Conservation (phyloP, 2,113 vertebrate genomes). For the Caloenas nicobarica region DNA sequence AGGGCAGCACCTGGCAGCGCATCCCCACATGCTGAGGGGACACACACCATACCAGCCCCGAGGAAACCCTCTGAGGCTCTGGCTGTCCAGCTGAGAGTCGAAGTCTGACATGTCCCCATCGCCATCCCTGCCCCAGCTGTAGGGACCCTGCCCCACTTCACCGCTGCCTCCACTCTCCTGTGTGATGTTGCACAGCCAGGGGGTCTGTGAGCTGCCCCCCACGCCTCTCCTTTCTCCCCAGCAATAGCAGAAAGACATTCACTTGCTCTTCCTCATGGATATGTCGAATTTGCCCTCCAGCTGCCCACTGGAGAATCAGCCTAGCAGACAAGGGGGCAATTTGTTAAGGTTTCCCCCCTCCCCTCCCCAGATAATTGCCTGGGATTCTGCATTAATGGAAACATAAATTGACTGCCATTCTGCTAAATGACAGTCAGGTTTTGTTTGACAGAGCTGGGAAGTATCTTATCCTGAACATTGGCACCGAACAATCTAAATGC, state of each 20-base stretch:
- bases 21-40: background rate
- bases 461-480: conserved; percentile 59
- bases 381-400: conserved; percentile 77
- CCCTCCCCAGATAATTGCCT: conserved; percentile 63
- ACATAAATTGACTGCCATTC: conserved; percentile 72
- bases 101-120: background rate
- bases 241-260: background rate
- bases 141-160: background rate
- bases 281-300: background rate
- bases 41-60: fast-evolving
- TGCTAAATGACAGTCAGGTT: conserved; percentile 82
- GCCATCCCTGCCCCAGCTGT: fast-evolving
- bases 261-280: background rate
- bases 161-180: background rate
- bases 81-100: background rate
- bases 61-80: background rate
- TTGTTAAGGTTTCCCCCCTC: conserved; percentile 31
- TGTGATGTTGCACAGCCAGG: too few relatives aligned
- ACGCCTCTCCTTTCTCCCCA: background rate
- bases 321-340: background rate
- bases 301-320: conserved; percentile 13
- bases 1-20: fast-evolving
- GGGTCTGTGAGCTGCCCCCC: background rate
- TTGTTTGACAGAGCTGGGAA: conserved; percentile 73
- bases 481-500: conserved; percentile 77